phyloP scores from a whole-genome alignment of 2,797 vertebrate species.

The Acridotheres tristis region DNA sequence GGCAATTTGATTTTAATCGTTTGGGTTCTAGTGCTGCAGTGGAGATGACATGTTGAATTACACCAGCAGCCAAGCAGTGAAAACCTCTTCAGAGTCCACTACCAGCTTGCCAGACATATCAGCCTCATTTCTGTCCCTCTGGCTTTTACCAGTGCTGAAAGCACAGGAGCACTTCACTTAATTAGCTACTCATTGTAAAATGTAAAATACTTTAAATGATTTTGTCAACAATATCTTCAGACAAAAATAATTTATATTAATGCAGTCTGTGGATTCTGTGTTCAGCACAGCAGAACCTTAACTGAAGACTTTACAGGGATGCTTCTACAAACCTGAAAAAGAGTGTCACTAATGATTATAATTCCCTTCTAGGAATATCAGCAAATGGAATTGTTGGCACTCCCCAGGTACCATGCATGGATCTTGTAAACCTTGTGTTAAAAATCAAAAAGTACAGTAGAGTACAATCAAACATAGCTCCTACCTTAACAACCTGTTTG shows the following conservation, averaged over 20 bases:
- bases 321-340: background rate
- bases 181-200: background rate
- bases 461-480: background rate
- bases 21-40: background rate
- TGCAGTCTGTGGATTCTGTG: background rate
- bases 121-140: background rate
- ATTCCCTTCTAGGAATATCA: background rate
- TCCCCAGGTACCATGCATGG: background rate
- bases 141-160: background rate
- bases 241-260: background rate
- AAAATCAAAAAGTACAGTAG: background rate
- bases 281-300: background rate
- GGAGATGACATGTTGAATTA: background rate
- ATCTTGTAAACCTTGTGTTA: background rate
- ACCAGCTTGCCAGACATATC: background rate
- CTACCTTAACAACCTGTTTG: slow-evolving; percentile 89
- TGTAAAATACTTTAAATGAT: background rate
- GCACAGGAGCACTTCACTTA: background rate
- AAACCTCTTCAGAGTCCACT: background rate
- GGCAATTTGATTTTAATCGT: background rate
- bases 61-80: background rate
- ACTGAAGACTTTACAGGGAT: background rate
- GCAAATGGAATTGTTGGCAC: background rate
- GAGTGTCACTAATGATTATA: background rate
- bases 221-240: background rate